Conservation (phyloP, 2,888 invertebrate species). For the Caradrina kadenii region DNA sequence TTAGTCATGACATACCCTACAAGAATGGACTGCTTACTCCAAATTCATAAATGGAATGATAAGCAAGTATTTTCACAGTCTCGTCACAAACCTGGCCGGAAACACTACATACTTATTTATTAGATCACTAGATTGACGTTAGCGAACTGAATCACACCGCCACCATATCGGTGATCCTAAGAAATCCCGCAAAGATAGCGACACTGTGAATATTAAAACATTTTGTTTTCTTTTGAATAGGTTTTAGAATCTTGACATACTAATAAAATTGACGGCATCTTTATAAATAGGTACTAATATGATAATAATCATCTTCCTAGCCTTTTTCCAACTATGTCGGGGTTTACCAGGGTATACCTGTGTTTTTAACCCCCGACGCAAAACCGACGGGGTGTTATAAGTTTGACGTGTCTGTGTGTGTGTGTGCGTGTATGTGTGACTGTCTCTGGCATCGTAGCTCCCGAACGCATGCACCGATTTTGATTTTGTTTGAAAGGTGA, state of each 20-base stretch:
- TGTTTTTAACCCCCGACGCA: too few species aligned
- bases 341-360: too few species aligned
- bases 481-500: too few species aligned
- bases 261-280: too few species aligned
- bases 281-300: neutral
- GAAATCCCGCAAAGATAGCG: conserved; percentile 38
- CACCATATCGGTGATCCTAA: conserved; percentile 40
- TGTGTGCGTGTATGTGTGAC: too few species aligned
- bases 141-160: conserved; percentile 40
- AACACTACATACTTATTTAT: conserved; percentile 37
- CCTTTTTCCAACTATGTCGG: too few species aligned
- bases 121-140: conserved; percentile 43
- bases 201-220: conserved; percentile 44
- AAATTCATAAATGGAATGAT: neutral
- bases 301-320: too few species aligned
- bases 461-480: too few species aligned
- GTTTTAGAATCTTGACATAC: neutral
- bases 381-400: too few species aligned
- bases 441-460: too few species aligned
- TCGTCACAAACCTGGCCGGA: conserved; percentile 37
- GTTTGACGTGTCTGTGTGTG: too few species aligned
- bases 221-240: conserved; percentile 1
- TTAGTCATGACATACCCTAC: neutral
- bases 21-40: neutral
- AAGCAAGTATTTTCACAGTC: conserved; percentile 26